Evolutionary conservation across 2,797 vertebrate species (phyloP).

Genomic region (Enteromius viviparus): DNA sequence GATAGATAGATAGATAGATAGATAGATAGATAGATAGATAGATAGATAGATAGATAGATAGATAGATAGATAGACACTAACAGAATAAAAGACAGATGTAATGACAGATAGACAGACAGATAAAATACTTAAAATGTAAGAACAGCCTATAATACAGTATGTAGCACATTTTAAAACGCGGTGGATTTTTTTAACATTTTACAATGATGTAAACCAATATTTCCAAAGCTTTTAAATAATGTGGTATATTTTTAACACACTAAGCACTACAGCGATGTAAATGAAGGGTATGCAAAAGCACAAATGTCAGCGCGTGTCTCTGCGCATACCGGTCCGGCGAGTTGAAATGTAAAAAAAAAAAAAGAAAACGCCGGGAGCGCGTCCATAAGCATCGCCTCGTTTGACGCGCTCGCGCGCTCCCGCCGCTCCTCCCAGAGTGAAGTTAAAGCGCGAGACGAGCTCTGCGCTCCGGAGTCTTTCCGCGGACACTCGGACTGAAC

Average conservation of each 20-base stretch:
- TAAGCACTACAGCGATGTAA: neutral
- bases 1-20: neutral
- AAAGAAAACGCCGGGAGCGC: neutral
- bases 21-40: neutral
- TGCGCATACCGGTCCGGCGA: conserved; percentile 37
- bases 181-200: neutral
- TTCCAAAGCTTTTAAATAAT: neutral
- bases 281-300: conserved; percentile 2
- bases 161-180: neutral
- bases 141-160: too few species aligned
- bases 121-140: too few species aligned
- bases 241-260: neutral
- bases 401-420: conserved; percentile 61
- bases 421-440: conserved; percentile 68
- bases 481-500: conserved; percentile 50
- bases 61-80: too few species aligned
- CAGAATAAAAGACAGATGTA: too few species aligned
- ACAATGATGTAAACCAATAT: neutral
- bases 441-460: conserved; percentile 62
- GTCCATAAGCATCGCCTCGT: conserved; percentile 18
- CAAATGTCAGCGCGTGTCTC: neutral
- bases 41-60: too few species aligned
- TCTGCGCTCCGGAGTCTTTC: conserved; percentile 55
- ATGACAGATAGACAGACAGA: too few species aligned
- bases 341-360: neutral